phyloP scores from a whole-genome alignment of 64 coral and sea anemone genomes.

The Actinia tenebrosa region DNA sequence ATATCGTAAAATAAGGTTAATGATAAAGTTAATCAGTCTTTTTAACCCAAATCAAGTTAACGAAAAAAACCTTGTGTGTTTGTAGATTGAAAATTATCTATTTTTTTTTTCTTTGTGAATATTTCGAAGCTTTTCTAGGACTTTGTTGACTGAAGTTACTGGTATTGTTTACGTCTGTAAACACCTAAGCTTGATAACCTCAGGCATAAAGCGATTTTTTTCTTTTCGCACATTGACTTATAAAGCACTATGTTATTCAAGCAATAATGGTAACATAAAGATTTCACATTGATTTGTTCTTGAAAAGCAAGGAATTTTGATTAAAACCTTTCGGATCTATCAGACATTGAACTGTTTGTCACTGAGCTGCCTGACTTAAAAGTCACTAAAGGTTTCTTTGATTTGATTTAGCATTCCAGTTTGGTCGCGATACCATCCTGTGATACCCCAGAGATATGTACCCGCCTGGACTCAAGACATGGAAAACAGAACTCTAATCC shows the following conservation, averaged over 20 bases:
- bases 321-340: background rate
- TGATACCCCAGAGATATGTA: conserved; percentile 87
- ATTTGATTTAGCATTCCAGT: conserved; percentile 70
- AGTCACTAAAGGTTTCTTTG: background rate
- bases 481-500: conserved; percentile 91
- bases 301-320: background rate
- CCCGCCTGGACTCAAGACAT: conserved; percentile 96
- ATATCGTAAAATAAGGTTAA: no score
- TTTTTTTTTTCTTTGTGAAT: background rate
- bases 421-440: conserved; percentile 95
- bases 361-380: background rate
- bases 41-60: no score
- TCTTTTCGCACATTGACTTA: background rate
- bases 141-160: background rate
- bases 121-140: background rate
- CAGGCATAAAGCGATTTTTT: background rate
- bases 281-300: background rate
- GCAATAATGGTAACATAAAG: background rate
- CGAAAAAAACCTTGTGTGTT: no score
- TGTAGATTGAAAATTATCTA: background rate
- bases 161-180: background rate
- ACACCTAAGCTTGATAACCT: background rate
- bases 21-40: no score
- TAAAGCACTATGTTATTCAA: background rate
- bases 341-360: background rate